These are phyloP conservation scores for Trachemys scripta DNA, from an alignment of 2,113 vertebrate species.

Conservation along the genomic window DNA sequence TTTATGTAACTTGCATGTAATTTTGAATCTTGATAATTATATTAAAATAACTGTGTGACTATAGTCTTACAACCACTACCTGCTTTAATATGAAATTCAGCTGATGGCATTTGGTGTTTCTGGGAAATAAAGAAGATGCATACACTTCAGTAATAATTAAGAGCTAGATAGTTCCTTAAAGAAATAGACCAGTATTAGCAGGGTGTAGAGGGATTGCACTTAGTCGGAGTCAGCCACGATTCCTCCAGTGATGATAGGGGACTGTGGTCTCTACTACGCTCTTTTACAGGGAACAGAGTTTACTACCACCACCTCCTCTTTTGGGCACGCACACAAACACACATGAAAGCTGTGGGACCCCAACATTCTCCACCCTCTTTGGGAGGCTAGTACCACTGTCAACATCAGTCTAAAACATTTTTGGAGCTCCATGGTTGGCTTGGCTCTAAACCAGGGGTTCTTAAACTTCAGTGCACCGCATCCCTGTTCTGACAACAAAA, in stretches of 20 bases:
- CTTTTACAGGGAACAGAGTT: neutral
- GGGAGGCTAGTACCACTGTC: neutral
- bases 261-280: neutral
- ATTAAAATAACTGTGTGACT: slow-evolving; percentile 27
- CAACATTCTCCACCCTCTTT: neutral
- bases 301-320: rapidly evolving
- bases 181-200: neutral
- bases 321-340: rapidly evolving
- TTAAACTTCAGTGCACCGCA: no score
- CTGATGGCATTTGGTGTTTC: slow-evolving; percentile 40
- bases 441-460: neutral
- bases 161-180: neutral
- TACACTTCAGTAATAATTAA: slow-evolving; percentile 20
- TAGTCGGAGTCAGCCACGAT: neutral
- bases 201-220: rapidly evolving
- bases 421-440: neutral
- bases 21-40: slow-evolving; percentile 32
- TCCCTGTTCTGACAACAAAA: no score
- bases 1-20: slow-evolving; percentile 33
- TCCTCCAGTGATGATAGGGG: neutral
- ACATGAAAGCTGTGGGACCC: neutral
- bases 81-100: slow-evolving; percentile 32
- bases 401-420: neutral
- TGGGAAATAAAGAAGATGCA: slow-evolving; percentile 28
- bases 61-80: neutral